Evolutionary conservation across 2,797 vertebrate species (phyloP), one percentile per base, ranked within the genome.

Genomic region (Chelonia mydas): DNA sequence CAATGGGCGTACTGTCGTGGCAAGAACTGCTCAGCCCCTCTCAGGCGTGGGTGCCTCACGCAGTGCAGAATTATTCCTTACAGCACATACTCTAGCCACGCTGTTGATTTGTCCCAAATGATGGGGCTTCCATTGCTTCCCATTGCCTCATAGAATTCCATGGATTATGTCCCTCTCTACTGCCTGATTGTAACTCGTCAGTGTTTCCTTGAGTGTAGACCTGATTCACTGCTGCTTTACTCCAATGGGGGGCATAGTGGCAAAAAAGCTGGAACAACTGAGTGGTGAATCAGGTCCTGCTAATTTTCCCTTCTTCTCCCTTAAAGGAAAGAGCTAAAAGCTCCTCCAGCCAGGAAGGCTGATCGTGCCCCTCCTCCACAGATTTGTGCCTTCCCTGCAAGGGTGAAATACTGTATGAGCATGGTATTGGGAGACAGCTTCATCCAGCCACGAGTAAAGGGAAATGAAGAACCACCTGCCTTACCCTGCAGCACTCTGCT

Each of bases 311-410:
- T 41, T 41, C 41, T 76, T 87, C 41, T 61, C 0, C 31, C 37
- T 51, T 5, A 47, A 61, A 80, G 57, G 81, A 82, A 88, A 55
- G 82, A 65, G 11, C 31, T 25, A 13, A 51, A 65, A 83, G 90
- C 23, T 21, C 49, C 50, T 81, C 47, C 12, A 25, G 3, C 19
- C 31, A 2, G 25, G 45, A 15, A 28, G 74, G 74, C 0, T 0
- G 0, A 3, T 49, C 1, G 0, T 2, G 15, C 3, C 0, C 51
- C 27, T 79, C 33, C 4, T 51, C 80, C 11, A 76, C 45, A 49
- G 83, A 87, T 82, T 81, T 17, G 9, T 0, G n/a, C 13, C 37
- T 78, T 84, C 77, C 80, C 78, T 81, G 91, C 76, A 84, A 79
- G 0, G 80, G 91, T 89, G 80, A 90, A 81, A 86, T 2, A 1